Evolutionary conservation across 2,888 invertebrate genomes (phyloP), one percentile per base, ranked within the genome.

Genomic region (Melanophora roralis): DNA sequence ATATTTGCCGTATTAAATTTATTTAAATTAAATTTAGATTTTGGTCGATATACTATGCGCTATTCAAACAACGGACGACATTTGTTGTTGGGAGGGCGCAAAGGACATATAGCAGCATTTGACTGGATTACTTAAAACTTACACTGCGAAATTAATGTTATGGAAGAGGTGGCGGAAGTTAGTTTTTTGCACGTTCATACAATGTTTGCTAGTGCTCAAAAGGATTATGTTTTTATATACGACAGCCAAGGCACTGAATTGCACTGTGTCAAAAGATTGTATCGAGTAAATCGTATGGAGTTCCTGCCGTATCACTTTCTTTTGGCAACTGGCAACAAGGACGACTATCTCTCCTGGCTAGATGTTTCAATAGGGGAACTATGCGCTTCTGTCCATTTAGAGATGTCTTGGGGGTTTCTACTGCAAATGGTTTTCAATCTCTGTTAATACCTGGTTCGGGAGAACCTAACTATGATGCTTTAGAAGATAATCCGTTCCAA

Each of bases 231-330:
- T 0, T 96, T 97, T 86, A 94, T 99, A 82, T 99, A 99, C 88
- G 99, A 99, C 88, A 97, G 97, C 86, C 94, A 96, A 85, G 99
- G 99, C n/a, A 95, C 95, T 49, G 99, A 99, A 89, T 88, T 99
- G 68, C 99, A 99, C 89, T 99, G 99, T 88, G 89, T 99, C 0
- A 99, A 99, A 90, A 92, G 91, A 82, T 91, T 99, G 89, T 72
- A 95, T 88, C 93, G 93, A 83, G 94, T 96, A 6, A 92, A 95
- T 16, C 91, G 94, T 75, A 92, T 99, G 91, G 97, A 98, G 88
- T 99, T 98, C 90, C 91, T 99, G 27, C 99, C 99, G 0, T 98
- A 98, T 88, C 99, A 99, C 89, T 99, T 99, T 89, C 92, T 99
- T 14, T 91, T 99, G 11, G 96, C 95, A 23, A 93, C 95, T 79